Evolutionary conservation across 2,113 vertebrate species (phyloP).

Genomic region (Oceanites oceanicus): DNA sequence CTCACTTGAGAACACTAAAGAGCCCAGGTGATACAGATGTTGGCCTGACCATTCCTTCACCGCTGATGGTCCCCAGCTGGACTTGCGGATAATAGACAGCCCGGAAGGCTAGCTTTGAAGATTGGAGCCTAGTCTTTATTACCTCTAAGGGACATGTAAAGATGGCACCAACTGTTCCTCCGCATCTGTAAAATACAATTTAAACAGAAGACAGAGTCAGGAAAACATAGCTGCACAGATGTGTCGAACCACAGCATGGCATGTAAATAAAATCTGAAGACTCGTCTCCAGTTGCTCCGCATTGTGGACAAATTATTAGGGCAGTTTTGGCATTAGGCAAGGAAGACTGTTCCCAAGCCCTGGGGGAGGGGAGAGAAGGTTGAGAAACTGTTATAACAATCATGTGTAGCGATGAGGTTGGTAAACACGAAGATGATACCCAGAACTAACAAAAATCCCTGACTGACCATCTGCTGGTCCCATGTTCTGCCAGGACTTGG

Average conservation of each 20-base stretch:
- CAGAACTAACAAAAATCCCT: not conserved
- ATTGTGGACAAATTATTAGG: fast-evolving
- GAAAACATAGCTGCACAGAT: not conserved
- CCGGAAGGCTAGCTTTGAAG: slow-evolving; percentile 87
- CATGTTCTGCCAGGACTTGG: not conserved
- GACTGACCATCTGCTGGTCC: not conserved
- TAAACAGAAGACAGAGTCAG: not conserved
- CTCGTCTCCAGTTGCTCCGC: not conserved
- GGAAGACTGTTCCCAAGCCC: not conserved
- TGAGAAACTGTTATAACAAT: not conserved
- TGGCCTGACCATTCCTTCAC: slow-evolving; percentile 88
- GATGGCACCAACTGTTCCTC: slow-evolving; percentile 94
- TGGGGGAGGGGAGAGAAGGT: not conserved
- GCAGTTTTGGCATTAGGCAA: not conserved
- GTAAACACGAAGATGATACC: not conserved
- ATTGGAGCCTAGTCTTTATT: slow-evolving; percentile 92
- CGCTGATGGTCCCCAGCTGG: slow-evolving; percentile 89
- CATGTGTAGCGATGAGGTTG: not conserved
- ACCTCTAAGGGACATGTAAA: slow-evolving; percentile 94
- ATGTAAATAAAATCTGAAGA: not conserved
- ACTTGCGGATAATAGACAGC: slow-evolving; percentile 89
- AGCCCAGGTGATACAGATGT: slow-evolving; percentile 86
- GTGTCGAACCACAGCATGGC: not conserved
- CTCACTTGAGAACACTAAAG: slow-evolving; percentile 91
- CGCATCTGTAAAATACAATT: slow-evolving; percentile 80